These are phyloP conservation scores for Calliphora vomitoria DNA, from an alignment of 2,888 invertebrate species.

Conservation along the genomic window DNA sequence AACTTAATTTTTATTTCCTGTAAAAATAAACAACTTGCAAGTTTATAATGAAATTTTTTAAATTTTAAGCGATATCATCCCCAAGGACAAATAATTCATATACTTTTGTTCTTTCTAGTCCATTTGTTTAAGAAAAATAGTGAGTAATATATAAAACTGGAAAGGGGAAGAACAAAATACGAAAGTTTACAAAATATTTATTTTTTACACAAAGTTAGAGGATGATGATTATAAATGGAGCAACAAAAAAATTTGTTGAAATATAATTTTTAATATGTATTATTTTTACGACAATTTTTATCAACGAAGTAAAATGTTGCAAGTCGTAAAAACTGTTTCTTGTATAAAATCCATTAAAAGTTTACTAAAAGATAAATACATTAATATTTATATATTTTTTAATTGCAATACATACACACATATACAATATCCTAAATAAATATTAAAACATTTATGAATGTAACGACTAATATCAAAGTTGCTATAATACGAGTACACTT, in stretches of 20 bases:
- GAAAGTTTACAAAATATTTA: too few species aligned
- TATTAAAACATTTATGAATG: not conserved
- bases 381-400: too few species aligned
- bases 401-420: not conserved
- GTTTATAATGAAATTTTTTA: too few species aligned
- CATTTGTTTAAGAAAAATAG: too few species aligned
- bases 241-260: conserved; percentile 25
- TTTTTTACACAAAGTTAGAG: not conserved
- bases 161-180: too few species aligned
- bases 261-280: not conserved
- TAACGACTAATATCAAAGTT: not conserved
- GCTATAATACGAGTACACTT: too few species aligned
- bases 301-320: not conserved
- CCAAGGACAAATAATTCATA: too few species aligned
- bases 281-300: conserved; percentile 1
- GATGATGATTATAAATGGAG: conserved; percentile 45
- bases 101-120: too few species aligned
- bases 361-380: not conserved
- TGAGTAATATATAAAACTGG: too few species aligned
- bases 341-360: conserved; percentile 7
- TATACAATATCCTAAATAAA: conserved; percentile 3
- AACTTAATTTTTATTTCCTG: too few species aligned
- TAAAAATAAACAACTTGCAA: too few species aligned
- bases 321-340: conserved; percentile 25
- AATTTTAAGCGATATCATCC: too few species aligned